Evolutionary conservation across 2,797 vertebrate genomes (phyloP).

Genomic region (Pterois miles): DNA sequence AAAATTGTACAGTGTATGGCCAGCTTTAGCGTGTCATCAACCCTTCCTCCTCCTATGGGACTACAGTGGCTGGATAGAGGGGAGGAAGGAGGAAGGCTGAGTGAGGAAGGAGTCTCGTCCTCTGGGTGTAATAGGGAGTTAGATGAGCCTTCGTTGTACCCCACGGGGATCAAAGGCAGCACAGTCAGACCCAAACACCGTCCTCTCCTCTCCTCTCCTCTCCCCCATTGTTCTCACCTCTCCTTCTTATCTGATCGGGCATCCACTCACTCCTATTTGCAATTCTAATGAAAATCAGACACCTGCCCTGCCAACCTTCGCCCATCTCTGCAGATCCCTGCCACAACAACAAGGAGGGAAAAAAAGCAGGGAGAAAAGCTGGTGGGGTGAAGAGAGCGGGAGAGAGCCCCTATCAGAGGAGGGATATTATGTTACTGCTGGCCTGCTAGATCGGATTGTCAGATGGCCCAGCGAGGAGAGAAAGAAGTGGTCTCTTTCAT

Average conservation of each 20-base stretch:
- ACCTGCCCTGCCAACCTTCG: conserved; percentile 89
- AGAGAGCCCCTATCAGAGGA: conserved; percentile 78
- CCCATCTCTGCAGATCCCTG: conserved; percentile 75
- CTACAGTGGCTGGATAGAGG: conserved; percentile 1
- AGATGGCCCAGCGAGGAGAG: conserved; percentile 74
- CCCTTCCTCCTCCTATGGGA: conserved; percentile 10
- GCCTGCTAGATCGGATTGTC: conserved; percentile 83
- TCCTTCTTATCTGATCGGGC: conserved; percentile 87
- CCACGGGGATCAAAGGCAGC: conserved; percentile 56
- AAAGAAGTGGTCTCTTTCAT: conserved; percentile 87
- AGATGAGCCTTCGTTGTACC: conserved; percentile 58
- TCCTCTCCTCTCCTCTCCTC: conserved; percentile 32
- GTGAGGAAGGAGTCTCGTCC: conserved; percentile 45
- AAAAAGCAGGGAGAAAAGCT: conserved; percentile 49
- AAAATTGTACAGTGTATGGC: no score
- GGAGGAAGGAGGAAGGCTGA: conserved; percentile 31
- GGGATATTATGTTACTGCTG: conserved; percentile 83
- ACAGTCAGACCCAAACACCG: conserved; percentile 60
- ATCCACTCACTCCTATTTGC: conserved; percentile 87
- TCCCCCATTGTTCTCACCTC: conserved; percentile 58
- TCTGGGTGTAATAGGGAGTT: conserved; percentile 45
- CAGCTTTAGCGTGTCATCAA: background rate
- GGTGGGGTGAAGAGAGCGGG: conserved; percentile 57
- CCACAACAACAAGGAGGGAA: conserved; percentile 71
- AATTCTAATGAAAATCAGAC: conserved; percentile 97